A percentile compares a stretch with the other conserved stretches of the same genome.
phyloP scores from a whole-genome alignment of 2,797 vertebrate genomes.

The Parauchenoglanis punctatus region DNA sequence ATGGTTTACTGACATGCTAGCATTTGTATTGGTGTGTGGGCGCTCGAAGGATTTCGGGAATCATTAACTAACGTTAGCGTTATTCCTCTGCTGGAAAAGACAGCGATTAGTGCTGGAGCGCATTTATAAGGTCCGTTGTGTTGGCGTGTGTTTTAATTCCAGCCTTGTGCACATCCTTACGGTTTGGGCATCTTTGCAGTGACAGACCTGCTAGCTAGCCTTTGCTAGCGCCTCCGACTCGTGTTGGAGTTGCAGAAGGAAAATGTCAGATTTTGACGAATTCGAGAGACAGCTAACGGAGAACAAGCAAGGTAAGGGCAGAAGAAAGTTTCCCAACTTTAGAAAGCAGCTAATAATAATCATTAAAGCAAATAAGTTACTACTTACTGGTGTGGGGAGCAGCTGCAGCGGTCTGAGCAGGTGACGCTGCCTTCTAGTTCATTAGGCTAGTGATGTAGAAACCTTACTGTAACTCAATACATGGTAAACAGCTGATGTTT shows the following conservation, averaged over 20 bases:
- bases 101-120: too few species aligned
- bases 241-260: constrained; percentile 40
- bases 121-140: background rate
- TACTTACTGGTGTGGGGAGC: constrained; percentile 20
- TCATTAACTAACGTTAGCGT: background rate
- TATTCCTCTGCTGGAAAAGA: background rate
- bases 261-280: constrained; percentile 83
- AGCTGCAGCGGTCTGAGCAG: background rate
- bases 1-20: background rate
- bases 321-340: background rate
- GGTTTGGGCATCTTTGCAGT: too few species aligned
- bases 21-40: background rate
- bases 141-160: background rate
- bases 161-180: background rate
- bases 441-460: background rate
- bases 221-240: constrained; percentile 33
- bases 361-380: background rate
- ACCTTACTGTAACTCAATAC: background rate
- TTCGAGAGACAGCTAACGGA: constrained; percentile 83
- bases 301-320: constrained; percentile 76
- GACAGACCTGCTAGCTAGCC: constrained; percentile 41
- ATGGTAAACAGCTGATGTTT: constrained; percentile 9
- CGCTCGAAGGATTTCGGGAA: background rate
- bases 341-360: background rate
- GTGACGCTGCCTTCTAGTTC: background rate